phyloP scores from a whole-genome alignment of 2,113 vertebrate genomes.

The Sinosuthora webbiana region DNA sequence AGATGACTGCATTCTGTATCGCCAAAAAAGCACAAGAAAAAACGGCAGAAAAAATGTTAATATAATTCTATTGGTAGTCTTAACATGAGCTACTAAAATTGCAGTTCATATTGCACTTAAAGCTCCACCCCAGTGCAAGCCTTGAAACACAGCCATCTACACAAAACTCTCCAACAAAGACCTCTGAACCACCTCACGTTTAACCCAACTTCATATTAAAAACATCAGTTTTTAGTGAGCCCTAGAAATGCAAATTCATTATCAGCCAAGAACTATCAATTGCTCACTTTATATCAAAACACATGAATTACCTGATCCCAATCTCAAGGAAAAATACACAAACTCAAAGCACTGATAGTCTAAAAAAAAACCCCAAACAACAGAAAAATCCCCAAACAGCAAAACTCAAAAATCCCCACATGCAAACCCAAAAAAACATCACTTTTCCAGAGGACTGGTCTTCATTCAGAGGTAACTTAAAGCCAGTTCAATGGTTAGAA shows the following conservation, averaged over 20 bases:
- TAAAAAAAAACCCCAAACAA: background rate
- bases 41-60: background rate
- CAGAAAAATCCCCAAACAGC: background rate
- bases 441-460: background rate
- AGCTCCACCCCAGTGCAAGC: background rate
- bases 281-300: background rate
- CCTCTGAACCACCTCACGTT: background rate
- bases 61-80: background rate
- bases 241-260: background rate
- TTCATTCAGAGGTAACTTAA: background rate
- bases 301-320: background rate
- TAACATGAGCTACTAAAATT: background rate
- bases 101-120: background rate
- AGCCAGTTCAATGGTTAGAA: background rate
- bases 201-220: background rate
- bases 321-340: background rate
- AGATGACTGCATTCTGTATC: background rate
- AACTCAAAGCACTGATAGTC: background rate
- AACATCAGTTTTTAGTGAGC: background rate
- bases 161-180: background rate
- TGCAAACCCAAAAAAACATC: background rate
- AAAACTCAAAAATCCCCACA: background rate
- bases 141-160: rapidly evolving
- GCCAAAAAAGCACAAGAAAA: background rate
- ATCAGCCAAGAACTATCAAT: background rate